These are phyloP conservation scores for Calliopum simillimum DNA, from an alignment of 2,888 invertebrate genomes.

Conservation along the genomic window DNA sequence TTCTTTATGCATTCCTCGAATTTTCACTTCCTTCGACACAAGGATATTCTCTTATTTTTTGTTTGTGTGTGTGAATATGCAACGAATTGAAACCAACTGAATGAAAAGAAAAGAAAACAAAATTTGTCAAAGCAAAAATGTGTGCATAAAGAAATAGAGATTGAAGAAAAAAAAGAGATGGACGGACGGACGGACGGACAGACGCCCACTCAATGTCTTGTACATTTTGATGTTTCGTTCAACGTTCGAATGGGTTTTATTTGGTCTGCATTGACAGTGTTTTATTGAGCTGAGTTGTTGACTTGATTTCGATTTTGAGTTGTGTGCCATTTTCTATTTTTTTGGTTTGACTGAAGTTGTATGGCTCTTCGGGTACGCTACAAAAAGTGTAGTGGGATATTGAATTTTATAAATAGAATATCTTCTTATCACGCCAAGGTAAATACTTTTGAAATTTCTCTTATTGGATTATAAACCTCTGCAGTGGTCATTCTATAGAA, in stretches of 20 bases:
- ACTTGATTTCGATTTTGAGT: no score
- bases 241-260: background rate
- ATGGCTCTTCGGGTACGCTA: no score
- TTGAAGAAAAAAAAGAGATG: background rate
- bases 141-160: conserved; percentile 44
- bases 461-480: no score
- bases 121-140: conserved; percentile 35
- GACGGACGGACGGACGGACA: no score
- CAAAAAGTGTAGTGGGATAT: no score
- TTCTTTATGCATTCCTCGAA: background rate
- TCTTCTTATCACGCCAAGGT: no score
- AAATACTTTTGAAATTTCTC: no score
- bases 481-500: no score
- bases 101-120: conserved; percentile 15
- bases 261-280: conserved; percentile 24
- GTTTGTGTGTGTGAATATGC: conserved; percentile 2
- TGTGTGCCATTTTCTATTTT: no score
- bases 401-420: no score
- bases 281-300: conserved; percentile 5
- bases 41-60: background rate
- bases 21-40: background rate
- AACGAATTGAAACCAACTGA: conserved; percentile 29
- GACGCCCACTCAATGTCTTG: conserved; percentile 33
- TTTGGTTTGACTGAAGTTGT: no score
- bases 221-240: background rate